Evolutionary conservation across 2,888 invertebrate genomes (phyloP).

Genomic region (Acronicta aceris): DNA sequence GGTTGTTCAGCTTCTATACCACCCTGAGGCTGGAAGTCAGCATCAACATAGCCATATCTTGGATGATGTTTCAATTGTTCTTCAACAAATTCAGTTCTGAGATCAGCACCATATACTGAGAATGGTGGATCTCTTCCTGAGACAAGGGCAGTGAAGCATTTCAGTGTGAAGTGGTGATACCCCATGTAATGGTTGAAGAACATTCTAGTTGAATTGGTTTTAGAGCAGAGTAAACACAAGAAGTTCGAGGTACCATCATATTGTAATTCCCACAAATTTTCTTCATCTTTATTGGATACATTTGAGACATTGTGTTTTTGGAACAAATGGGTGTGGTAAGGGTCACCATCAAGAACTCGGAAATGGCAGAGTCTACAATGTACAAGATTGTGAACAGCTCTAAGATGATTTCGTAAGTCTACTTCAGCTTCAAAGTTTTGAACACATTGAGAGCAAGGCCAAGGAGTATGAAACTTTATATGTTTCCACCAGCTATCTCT

Average conservation of each 20-base stretch:
- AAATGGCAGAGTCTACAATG: slow-evolving; percentile 85
- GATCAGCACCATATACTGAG: slow-evolving; percentile 77
- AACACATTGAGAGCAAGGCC: slow-evolving; percentile 85
- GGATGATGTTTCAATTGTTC: slow-evolving; percentile 71
- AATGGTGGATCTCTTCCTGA: slow-evolving; percentile 79
- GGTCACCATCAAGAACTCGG: slow-evolving; percentile 75
- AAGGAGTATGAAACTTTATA: slow-evolving; percentile 79
- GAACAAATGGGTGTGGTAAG: slow-evolving; percentile 77
- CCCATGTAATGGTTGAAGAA: slow-evolving; percentile 85
- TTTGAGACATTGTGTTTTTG: slow-evolving; percentile 82
- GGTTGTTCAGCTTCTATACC: slow-evolving; percentile 35
- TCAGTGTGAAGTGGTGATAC: slow-evolving; percentile 82
- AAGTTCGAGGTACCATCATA: slow-evolving; percentile 72
- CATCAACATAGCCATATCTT: slow-evolving; percentile 76
- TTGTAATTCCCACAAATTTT: slow-evolving; percentile 77
- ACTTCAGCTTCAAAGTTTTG: slow-evolving; percentile 74
- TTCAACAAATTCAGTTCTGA: slow-evolving; percentile 77
- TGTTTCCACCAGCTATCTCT: slow-evolving; percentile 78
- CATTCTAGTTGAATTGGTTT: slow-evolving; percentile 66
- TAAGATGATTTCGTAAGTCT: slow-evolving; percentile 74
- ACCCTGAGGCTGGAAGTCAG: slow-evolving; percentile 61
- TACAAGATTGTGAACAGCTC: slow-evolving; percentile 73
- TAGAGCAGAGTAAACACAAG: slow-evolving; percentile 78
- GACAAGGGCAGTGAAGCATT: slow-evolving; percentile 78
- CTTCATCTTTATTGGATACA: slow-evolving; percentile 69